Evolutionary conservation across 2,797 vertebrate species (phyloP), one percentile per base, ranked within the genome.

Genomic region (Rhabdomys pumilio): DNA sequence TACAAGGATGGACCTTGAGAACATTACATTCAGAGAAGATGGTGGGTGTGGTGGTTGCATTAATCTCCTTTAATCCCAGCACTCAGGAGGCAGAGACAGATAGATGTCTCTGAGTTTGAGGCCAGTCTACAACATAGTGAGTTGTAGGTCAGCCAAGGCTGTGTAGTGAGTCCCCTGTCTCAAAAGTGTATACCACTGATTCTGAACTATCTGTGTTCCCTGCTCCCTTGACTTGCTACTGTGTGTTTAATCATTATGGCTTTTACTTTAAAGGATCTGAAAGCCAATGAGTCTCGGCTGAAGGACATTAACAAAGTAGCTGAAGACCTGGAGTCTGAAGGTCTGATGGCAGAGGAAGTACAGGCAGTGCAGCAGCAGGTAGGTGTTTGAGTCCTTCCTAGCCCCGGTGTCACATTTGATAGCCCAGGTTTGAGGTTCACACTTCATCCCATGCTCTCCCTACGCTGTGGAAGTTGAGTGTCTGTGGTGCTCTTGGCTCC

Each of bases 301-400:
- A 99, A 99, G 98, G 99, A 99, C 98, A 99, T 99, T 85, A 99
- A 99, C 98, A 99, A 99, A 88, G 99, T 99, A 98, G 99, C 99
- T 0, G 99, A 99, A 19, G 99, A 99, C 98, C 98, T 99, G 98
- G 99, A 99, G 98, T 99, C 99, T 0, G 99, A 99, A 98, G 99
- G 99, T 38, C 98, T 99, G 89, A 99, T 99, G 99, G 99, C 99
- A 3, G 99, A 99, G 96, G 99, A 99, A 97, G 99, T 99, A 0
- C 99, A 99, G 84, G 98, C 99, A 17, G 98, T 98, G 26, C 98
- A 99, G 84, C 99, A 99, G n/a, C 98, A 98, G 99, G 99, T 98
- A 6, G 0, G 38, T 47, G 5, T 50, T 13, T 11, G 0, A 2
- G 14, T 26, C 77, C 41, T n/a, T 41, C 14, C 0, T 3, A 10